Base-by-base conservation (phyloP, 2,888 invertebrate genomes). In the Hylaea fasciaria region DNA sequence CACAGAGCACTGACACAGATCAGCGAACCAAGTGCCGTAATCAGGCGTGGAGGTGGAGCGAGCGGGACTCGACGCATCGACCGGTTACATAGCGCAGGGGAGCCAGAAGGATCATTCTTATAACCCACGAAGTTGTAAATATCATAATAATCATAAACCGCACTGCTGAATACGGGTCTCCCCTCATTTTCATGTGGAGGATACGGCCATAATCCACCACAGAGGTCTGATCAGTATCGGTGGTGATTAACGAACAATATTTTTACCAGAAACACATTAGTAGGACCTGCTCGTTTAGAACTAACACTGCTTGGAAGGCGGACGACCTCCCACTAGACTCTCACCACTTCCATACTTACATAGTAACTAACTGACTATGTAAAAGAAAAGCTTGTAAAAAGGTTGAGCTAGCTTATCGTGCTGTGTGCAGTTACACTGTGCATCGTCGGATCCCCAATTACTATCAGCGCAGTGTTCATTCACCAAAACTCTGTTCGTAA, bases 21-120 rank as follows among this genome's bases (percentile, higher is more conserved):
- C 55, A 57, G 57, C 45, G 29, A 50, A 41, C 49, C 59, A 41
- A 57, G 55, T 60, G 57, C 52, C 48, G 59, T 51, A 62, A 62
- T 59, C 65, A 62, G 56, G 35, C 44, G 57, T 17, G 52, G 56
- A 22, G 39, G 57, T 17, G 52, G 16, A 22, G 32, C 39, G 40
- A 46, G 46, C 59, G 43, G 22, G 41, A 12, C 43, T 43, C 41
- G 55, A 55, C 43, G 41, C 46, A 55, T 51, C 46, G 45, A 55
- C 49, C 40, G 4, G 32, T 3, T 11, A 12, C n/a, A 29, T 4
- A 54, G 46, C 12, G 59, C 32, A 46, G 22, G 22, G 41, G 13
- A 32, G 7, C 0, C 46, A 57, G 57, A 2, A 41, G 22, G 51
- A 12, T 17, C 9, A 32, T 32, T 32, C 10, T 7, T 22, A n/a